Evolutionary conservation across 2,888 invertebrate species (phyloP), one percentile per base, ranked within the genome.

Genomic region (Chaetogeoica ovagalla): DNA sequence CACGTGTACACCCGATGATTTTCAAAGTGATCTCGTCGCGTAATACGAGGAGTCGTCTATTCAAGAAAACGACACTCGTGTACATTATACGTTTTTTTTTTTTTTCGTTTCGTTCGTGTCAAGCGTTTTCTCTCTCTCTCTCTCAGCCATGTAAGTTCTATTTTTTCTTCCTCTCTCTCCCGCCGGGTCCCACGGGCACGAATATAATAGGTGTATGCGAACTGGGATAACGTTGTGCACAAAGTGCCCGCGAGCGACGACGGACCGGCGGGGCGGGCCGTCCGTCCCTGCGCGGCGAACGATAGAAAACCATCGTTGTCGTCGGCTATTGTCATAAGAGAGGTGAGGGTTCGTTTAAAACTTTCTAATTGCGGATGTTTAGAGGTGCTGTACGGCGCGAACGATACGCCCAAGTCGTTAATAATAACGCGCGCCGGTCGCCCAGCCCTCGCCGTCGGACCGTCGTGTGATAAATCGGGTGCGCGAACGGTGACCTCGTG

Each of bases 331-430:
- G 69, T 77, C 69, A 60, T 69, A 62, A 69, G 76, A 69, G 39
- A 9, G 43, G 69, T 62, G 76, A 79, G 52, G 70, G 77, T 70
- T 79, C 77, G 70, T 63, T 79, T 70, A 70, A 79, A 79, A 79
- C 77, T 79, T 79, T 79, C 77, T 79, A 79, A 79, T 79, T 79
- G 77, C 69, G 77, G 70, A 70, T 79, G 70, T 79, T 70, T 63
- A 63, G 63, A 79, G 76, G 76, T 69, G 69, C 60, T 62, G 69
- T 74, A 66, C 55, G 23, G 39, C 52, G 69, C 75, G 70, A 79
- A 71, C 63, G 69, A 52, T 79, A 62, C 77, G 77, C 62, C 70
- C 69, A 63, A 63, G 62, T 70, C 77, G 70, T 79, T 79, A 79
- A 79, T 79, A 79, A 71, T 70, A 70, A 70, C 69, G 69, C 19